Conservation (phyloP, 2,797 vertebrate species). For the Myiotriccus ornatus region DNA sequence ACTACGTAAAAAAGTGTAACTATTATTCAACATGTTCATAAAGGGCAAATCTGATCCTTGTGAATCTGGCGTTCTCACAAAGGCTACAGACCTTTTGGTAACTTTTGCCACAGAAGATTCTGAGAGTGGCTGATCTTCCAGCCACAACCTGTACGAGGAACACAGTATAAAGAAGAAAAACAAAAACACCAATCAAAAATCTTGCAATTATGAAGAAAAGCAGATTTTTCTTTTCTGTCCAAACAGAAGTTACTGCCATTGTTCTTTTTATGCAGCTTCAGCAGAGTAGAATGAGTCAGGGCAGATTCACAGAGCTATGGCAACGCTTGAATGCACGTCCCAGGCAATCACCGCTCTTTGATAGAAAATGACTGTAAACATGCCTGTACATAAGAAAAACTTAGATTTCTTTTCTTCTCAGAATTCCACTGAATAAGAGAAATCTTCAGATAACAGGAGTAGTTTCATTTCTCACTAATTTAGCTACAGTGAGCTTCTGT, state of each 20-base stretch:
- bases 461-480: not conserved
- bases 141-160: not conserved
- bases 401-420: not conserved
- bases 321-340: not conserved
- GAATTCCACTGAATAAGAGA: not conserved
- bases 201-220: not conserved
- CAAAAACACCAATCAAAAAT: not conserved
- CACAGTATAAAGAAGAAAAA: not conserved
- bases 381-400: not conserved
- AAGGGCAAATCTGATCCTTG: not conserved
- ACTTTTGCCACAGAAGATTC: not conserved
- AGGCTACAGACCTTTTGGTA: not conserved
- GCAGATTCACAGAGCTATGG: not conserved
- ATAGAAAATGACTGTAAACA: not conserved
- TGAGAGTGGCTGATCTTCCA: not conserved
- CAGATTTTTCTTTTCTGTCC: not conserved
- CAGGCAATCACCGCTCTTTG: not conserved
- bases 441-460: not conserved
- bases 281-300: not conserved
- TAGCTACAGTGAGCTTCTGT: not conserved
- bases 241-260: not conserved
- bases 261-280: not conserved
- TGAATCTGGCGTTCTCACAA: not conserved
- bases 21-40: not conserved
- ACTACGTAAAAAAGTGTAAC: not conserved